Conservation (phyloP, 2,888 invertebrate species). For the Andrena hattorfiana region DNA sequence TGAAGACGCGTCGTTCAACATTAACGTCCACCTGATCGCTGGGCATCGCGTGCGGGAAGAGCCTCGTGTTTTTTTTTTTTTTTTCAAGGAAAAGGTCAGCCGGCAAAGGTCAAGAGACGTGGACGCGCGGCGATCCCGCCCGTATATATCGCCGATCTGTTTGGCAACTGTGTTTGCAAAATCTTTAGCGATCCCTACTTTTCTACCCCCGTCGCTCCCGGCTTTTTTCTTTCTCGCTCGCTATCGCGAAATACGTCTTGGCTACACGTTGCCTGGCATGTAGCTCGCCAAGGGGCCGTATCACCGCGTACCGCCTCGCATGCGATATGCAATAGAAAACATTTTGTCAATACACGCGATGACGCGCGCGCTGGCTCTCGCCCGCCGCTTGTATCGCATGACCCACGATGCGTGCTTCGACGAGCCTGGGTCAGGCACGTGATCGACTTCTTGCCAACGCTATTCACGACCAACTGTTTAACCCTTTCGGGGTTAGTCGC, state of each 20-base stretch:
- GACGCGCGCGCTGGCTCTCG: conserved; percentile 41
- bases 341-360: conserved; percentile 63
- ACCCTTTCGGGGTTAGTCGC: conserved; percentile 41
- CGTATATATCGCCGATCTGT: background rate
- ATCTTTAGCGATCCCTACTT: background rate
- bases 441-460: conserved; percentile 34
- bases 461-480: conserved; percentile 40
- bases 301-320: conserved; percentile 56
- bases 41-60: conserved; percentile 4
- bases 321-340: conserved; percentile 64
- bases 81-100: conserved; percentile 38
- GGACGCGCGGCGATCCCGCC: background rate
- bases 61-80: conserved; percentile 14
- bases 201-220: background rate
- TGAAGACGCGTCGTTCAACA: background rate
- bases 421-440: conserved; percentile 60
- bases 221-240: background rate
- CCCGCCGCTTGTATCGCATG: conserved; percentile 44
- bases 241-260: conserved; percentile 15
- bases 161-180: conserved; percentile 13
- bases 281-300: conserved; percentile 36
- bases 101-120: conserved; percentile 9
- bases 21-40: background rate
- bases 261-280: conserved; percentile 13
- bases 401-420: conserved; percentile 50